Evolutionary conservation across 2,113 vertebrate species (phyloP).

Genomic region (Apodemus sylvaticus): DNA sequence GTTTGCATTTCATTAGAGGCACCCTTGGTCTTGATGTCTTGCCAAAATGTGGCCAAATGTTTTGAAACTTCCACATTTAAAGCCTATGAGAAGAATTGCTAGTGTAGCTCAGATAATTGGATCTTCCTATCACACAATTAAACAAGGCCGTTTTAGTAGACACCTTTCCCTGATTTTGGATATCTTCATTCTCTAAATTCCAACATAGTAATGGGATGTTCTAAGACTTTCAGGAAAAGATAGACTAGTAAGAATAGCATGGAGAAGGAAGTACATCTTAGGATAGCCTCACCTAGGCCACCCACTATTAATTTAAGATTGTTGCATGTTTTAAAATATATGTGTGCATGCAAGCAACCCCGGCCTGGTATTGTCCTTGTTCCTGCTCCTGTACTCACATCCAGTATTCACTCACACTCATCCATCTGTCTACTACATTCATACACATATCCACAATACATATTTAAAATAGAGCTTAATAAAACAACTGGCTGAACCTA

Average conservation of each 20-base stretch:
- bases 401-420: not conserved
- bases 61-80: conserved; percentile 14
- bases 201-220: not conserved
- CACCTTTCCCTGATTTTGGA: not conserved
- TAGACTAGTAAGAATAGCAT: not conserved
- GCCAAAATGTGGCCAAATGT: not conserved
- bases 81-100: not conserved
- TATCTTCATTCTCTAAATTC: not conserved
- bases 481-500: not conserved
- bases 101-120: conserved; percentile 3
- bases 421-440: not conserved
- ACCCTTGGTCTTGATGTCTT: not conserved
- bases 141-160: not conserved
- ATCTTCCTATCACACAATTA: not conserved
- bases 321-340: not conserved
- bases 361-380: not conserved
- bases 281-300: not conserved
- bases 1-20: not conserved
- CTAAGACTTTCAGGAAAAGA: conserved; percentile 14
- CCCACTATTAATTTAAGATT: not conserved
- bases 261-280: not conserved
- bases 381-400: accelerated
- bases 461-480: conserved; percentile 15
- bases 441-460: not conserved
- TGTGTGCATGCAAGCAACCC: not conserved